A percentile compares a stretch with the other conserved stretches of the same genome.
Conservation (phyloP, 2,797 vertebrate genomes). For the Danionella dracula region DNA sequence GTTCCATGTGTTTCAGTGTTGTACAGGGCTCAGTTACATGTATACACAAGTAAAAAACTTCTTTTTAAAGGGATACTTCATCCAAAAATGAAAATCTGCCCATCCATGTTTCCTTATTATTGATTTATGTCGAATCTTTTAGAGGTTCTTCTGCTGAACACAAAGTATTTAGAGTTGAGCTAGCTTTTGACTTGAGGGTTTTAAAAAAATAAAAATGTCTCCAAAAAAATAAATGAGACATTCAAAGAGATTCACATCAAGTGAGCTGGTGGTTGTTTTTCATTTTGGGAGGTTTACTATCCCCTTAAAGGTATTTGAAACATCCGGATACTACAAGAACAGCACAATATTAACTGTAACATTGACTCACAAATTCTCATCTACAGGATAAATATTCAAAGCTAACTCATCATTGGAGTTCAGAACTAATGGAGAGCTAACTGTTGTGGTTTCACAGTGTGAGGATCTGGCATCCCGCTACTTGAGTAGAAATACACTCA, state of each 20-base stretch:
- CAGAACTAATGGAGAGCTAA: slow-evolving; percentile 26
- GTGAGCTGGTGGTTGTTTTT: too few relatives aligned
- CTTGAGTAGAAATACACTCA: not conserved
- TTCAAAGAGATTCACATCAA: too few relatives aligned
- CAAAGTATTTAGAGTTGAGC: too few relatives aligned
- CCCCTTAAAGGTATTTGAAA: slow-evolving; percentile 26
- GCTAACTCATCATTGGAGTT: slow-evolving; percentile 28
- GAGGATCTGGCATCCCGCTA: slow-evolving; percentile 13
- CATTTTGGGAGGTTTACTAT: too few relatives aligned
- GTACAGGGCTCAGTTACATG: slow-evolving; percentile 42
- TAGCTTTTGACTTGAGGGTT: too few relatives aligned
- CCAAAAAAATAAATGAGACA: too few relatives aligned
- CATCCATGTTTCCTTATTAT: too few relatives aligned
- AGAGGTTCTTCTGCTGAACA: too few relatives aligned
- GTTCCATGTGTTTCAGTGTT: slow-evolving; percentile 52
- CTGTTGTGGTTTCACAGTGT: slow-evolving; percentile 35
- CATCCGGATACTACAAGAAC: slow-evolving; percentile 32
- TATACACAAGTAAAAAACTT: slow-evolving; percentile 24
- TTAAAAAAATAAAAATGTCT: too few relatives aligned
- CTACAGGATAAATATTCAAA: slow-evolving; percentile 28
- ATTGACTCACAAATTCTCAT: slow-evolving; percentile 45
- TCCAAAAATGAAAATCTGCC: too few relatives aligned
- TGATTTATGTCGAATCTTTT: too few relatives aligned
- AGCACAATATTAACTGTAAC: slow-evolving; percentile 48
- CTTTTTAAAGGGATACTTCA: slow-evolving; percentile 12